Conservation (phyloP, 1,140 invertebrate genomes). For the Nasonia longicornis region DNA sequence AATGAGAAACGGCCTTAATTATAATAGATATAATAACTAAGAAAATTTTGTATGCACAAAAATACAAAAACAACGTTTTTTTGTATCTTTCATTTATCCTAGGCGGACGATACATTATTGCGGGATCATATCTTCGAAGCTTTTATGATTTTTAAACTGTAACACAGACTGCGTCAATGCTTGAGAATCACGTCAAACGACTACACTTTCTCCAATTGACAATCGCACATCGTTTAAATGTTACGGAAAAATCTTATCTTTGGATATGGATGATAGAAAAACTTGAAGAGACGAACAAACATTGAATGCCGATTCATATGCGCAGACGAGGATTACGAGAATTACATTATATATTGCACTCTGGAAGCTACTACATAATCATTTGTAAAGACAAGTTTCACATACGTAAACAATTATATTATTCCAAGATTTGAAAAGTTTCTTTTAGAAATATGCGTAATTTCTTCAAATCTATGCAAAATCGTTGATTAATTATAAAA, state of each 20-base stretch:
- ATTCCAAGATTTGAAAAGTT: too few relatives aligned
- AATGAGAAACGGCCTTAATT: too few relatives aligned
- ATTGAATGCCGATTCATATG: background rate
- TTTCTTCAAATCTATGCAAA: background rate
- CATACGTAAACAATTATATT: background rate
- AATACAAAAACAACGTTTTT: too few relatives aligned
- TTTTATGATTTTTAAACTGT: background rate
- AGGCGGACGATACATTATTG: too few relatives aligned
- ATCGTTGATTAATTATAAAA: background rate
- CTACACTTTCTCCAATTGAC: background rate
- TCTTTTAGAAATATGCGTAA: too few relatives aligned
- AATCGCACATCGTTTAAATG: constrained; percentile 4
- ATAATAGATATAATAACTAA: too few relatives aligned
- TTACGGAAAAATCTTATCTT: constrained; percentile 4
- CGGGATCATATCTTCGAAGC: background rate
- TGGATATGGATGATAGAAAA: constrained; percentile 19
- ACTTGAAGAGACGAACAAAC: background rate
- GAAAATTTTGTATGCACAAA: too few relatives aligned
- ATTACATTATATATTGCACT: background rate
- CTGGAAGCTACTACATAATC: background rate
- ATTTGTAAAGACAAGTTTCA: background rate
- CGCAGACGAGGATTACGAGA: background rate
- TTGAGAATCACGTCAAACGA: constrained; percentile 8
- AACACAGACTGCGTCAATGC: constrained; percentile 17
- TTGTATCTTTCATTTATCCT: too few relatives aligned